These are phyloP conservation scores for Scaptomyza caliginosa DNA, from an alignment of 2,888 invertebrate genomes.

Conservation along the genomic window DNA sequence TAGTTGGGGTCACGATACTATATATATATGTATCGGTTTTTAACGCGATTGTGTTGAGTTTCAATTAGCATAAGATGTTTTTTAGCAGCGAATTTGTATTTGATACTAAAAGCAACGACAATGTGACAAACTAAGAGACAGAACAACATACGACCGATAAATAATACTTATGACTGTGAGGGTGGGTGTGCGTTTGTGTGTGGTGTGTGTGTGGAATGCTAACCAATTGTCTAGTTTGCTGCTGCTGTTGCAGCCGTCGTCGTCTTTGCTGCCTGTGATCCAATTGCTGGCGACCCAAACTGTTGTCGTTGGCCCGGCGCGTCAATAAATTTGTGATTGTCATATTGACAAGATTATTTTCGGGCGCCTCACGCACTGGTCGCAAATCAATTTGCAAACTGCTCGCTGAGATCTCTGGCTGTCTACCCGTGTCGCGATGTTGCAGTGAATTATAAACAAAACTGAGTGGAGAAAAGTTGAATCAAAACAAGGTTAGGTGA, in stretches of 20 bases:
- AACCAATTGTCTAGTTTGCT: conserved; percentile 47
- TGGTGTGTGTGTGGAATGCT: conserved; percentile 35
- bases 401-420: conserved; percentile 56
- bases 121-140: conserved; percentile 6
- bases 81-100: conserved; percentile 1
- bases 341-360: conserved; percentile 6
- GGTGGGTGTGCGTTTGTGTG: not conserved
- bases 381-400: conserved; percentile 73
- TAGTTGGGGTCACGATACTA: not conserved
- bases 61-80: not conserved
- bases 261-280: conserved; percentile 53
- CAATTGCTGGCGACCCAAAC: conserved; percentile 40
- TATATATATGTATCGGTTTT: not conserved
- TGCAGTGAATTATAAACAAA: conserved; percentile 78
- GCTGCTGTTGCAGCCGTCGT: conserved; percentile 38
- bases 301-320: conserved; percentile 61
- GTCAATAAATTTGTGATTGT: conserved; percentile 48
- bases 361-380: conserved; percentile 64
- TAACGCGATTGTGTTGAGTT: not conserved
- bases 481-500: conserved; percentile 18
- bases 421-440: conserved; percentile 52
- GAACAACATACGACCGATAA: not conserved
- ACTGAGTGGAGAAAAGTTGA: conserved; percentile 52
- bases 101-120: conserved; percentile 14
- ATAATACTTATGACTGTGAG: not conserved